These are phyloP conservation scores for Leptinotarsa rubiginosa DNA, from an alignment of 2,888 invertebrate genomes.

Conservation along the genomic window DNA sequence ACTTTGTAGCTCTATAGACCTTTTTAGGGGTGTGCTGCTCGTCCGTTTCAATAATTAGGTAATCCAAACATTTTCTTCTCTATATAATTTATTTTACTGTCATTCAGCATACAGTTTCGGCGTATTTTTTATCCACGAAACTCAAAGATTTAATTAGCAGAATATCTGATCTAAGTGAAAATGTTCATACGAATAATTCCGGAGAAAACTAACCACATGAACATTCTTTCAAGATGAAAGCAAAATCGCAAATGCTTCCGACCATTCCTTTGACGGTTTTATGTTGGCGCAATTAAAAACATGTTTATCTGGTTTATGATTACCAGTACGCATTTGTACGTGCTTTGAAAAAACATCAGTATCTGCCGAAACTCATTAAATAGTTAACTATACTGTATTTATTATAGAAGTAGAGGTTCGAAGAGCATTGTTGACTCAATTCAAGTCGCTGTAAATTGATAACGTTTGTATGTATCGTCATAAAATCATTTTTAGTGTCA, in stretches of 20 bases:
- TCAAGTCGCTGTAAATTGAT: neutral
- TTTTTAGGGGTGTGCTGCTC: too few relatives aligned
- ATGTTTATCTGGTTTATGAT: neutral
- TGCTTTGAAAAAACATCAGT: neutral
- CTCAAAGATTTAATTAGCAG: neutral
- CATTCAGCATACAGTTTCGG: too few relatives aligned
- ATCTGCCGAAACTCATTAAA: conserved; percentile 8
- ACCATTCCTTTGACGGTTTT: neutral
- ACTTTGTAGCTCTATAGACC: too few relatives aligned
- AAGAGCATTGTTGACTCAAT: neutral
- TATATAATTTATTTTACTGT: too few relatives aligned
- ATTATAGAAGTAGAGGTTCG: neutral
- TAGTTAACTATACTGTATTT: neutral
- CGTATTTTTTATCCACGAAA: too few relatives aligned
- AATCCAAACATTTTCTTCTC: too few relatives aligned
- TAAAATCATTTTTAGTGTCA: too few relatives aligned
- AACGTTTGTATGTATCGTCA: neutral
- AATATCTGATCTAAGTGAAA: neutral
- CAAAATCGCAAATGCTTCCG: neutral
- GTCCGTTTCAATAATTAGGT: too few relatives aligned
- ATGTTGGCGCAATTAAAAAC: conserved; percentile 1
- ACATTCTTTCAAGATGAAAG: conserved; percentile 5
- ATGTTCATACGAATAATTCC: neutral
- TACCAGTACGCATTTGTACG: neutral
- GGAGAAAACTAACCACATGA: neutral